Evolutionary conservation across 2,888 invertebrate species (phyloP), one percentile per base, ranked within the genome.

Genomic region (Sphecodes monilicornis): DNA sequence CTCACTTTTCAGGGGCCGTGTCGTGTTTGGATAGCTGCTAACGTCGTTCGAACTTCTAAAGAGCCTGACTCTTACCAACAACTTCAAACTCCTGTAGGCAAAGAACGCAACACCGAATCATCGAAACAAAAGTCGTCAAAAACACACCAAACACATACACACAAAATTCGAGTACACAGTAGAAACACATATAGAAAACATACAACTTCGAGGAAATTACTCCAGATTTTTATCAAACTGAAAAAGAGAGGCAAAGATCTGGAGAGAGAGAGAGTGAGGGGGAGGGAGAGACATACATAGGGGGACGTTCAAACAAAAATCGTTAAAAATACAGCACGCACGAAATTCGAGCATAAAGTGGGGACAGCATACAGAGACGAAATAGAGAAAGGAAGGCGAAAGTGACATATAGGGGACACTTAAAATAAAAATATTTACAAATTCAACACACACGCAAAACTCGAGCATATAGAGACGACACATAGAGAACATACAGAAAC

Each of bases 1-100:
- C 60, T 74, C 69, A 32, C 77, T 85, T 78, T 85, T 80, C 79
- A 82, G 46, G 29, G 36, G 50, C 36, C 70, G 72, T 57, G 70
- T 77, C 4, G 50, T 50, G 50, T 50, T 50, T 50, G 50, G 50
- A n/a, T n/a, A 50, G 50, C 50, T 50, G 50, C 50, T 50, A n/a
- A 50, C n/a, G 10, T 8, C 50, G 10, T 50, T n/a, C 10, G 10
- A 39, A 3, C 50, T 22, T 22, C 50, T 10, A 22, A 50, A 22
- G n/a, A 50, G 10, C 50, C 50, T 22, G 50, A 22, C 22, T 22
- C 50, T 22, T 22, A 22, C 50, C 8, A 50, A n/a, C 50, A 3
- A 50, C 50, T 50, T 50, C 10, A 10, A n/a, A n/a, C 10, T 50
- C 50, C 18, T 46, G 6, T 22, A 22, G 22, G 22, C 8, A 8